Evolutionary conservation across 1,140 invertebrate species (phyloP), one percentile per base, ranked within the genome.

Genomic region (Brachionus sp.): DNA sequence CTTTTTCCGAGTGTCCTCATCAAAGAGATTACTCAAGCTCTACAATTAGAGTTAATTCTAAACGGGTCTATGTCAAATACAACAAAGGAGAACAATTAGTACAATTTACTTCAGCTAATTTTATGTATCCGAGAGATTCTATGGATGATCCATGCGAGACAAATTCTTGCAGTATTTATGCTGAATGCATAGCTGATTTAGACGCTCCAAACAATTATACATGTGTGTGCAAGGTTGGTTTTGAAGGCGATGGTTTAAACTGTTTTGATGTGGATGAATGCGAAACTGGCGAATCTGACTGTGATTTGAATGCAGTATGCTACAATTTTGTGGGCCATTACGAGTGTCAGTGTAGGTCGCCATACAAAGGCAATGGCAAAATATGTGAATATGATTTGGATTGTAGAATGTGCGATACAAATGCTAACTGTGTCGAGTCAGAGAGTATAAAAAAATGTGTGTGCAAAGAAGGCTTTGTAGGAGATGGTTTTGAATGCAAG

Each of bases 191-290:
- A 5, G 13, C 29, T 25, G 42, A 83, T 42, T 16, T 19, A 53
- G 57, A 73, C 16, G 57, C 66, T 3, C 82, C 77, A 12, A 62
- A 83, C 16, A 80, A 80, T 42, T 80, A 80, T 37, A 33, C 57
- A 37, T 83, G 82, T 64, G 33, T 83, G 23, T 83, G 82, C 39
- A 70, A 75, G 12, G 42, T 70, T 12, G 82, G 82, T n/a, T 83
- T 83, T 35, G 64, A 68, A 68, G 80, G 80, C 16, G 80, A 83
- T 53, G 80, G 80, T 46, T 37, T 33, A 5, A 80, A 80, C 13
- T 80, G 77, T 62, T 66, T 62, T 44, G 77, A 80, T 66, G 77
- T 80, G 10, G 50, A 80, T 66, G 77, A 80, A 29, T 80, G 77
- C 35, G 77, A 57, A 39, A 62, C 35, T 33, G 77, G 77, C 12